Base-by-base conservation (phyloP, 1,140 invertebrate genomes). In the Nasonia longicornis region DNA sequence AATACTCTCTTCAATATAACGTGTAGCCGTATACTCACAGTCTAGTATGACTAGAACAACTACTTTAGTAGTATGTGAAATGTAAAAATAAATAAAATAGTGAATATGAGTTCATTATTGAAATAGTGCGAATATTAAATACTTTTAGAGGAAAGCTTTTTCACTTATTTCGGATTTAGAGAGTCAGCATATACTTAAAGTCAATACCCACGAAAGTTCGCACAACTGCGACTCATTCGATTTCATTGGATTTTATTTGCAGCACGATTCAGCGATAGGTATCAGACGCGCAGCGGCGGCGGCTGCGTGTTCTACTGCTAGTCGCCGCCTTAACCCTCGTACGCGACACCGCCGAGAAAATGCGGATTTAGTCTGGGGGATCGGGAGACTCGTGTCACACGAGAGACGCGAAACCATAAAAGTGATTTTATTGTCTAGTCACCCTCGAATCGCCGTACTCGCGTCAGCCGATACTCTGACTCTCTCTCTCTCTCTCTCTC, bases 351-450 rank as follows among this genome's bases (percentile, higher is more conserved):
- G 71, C 73, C 38, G 10, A n/a, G 71, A 71, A 38, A 71, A 42
- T 71, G 69, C 69, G 69, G 69, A 29, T 71, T 48, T 73, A 52
- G 66, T 31, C 22, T 12, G 66, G 66, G 12, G 8, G 8, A 14
- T 7, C 12, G 6, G 22, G 52, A 58, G 52, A 58, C 16, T 58
- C 52, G 64, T 42, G 35, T 7, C 35, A 45, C 35, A 45, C 35
- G 58, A 76, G 74, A 67, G 75, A 16, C 48, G 35, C 12, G 75
- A n/a, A 67, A 22, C 75, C 75, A 45, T 77, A 77, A 77, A 77
- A 77, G 58, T 77, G 63, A 77, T 67, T 77, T 77, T 77, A 77
- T 67, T 26, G 58, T 67, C 75, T 45, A 38, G 73, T 58, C 45
- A n/a, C 45, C 26, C 52, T 58, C 52, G n/a, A 75, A 35, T 35